These are phyloP conservation scores for Neodontobutis hainanensis DNA, from an alignment of 2,113 vertebrate species.

Conservation along the genomic window DNA sequence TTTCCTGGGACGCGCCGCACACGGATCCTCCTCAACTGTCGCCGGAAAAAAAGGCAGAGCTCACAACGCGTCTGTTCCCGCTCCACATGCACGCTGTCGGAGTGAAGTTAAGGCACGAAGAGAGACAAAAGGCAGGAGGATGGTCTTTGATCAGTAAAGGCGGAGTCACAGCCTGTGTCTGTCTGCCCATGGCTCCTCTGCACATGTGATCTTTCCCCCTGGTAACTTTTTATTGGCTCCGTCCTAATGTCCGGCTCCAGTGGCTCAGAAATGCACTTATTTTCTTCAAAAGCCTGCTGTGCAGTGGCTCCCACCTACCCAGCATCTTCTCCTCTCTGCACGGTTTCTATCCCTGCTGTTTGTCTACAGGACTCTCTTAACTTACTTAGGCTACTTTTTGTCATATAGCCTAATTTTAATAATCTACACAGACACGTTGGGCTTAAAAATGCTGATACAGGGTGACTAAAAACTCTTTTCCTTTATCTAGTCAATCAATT, in stretches of 20 bases:
- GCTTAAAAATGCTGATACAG: too few species aligned
- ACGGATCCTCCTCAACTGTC: neutral
- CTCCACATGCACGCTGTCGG: constrained; percentile 49
- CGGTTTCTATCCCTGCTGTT: too few species aligned
- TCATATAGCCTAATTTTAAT: too few species aligned
- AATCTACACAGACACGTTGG: too few species aligned
- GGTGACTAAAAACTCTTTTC: too few species aligned
- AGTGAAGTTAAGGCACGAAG: constrained; percentile 67
- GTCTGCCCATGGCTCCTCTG: constrained; percentile 35
- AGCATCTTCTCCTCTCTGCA: too few species aligned
- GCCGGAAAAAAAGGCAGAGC: neutral
- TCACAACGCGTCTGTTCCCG: neutral
- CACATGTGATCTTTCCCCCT: constrained; percentile 41
- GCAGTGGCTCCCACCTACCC: too few species aligned
- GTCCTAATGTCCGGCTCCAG: neutral
- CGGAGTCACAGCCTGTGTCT: constrained; percentile 59
- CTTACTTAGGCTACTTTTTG: too few species aligned
- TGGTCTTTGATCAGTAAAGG: constrained; percentile 73
- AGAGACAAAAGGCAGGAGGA: constrained; percentile 73
- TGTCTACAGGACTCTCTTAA: too few species aligned
- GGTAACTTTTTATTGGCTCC: constrained; percentile 31
- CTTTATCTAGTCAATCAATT: too few species aligned
- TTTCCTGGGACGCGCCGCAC: neutral
- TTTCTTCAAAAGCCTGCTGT: too few species aligned
- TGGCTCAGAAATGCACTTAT: too few species aligned